Base-by-base conservation (phyloP, 2,888 invertebrate species). In the Drosophila dives region DNA sequence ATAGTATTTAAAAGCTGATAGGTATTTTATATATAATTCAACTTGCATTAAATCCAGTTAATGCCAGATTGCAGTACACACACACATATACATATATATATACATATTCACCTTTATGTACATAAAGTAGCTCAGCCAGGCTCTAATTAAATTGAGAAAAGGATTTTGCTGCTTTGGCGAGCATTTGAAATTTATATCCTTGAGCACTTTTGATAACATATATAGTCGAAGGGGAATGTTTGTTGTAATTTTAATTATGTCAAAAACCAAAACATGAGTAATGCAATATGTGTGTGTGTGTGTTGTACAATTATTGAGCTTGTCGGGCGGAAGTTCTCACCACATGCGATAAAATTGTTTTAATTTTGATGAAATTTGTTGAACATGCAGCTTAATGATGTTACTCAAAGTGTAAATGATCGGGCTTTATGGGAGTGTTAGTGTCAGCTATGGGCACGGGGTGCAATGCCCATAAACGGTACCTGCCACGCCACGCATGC, bases 281-380 rank as follows among this genome's bases (percentile, higher is more conserved):
- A 75, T 48, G 26, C 45, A 70, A 45, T 33, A 23, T 33, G 50
- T 1, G 29, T 50, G 26, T 64, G 74, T 68, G 62, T 55, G 42
- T 42, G 33, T 42, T 50, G n/a, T 53, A 88, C 89, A 83, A 83
- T 88, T 83, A 84, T 84, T 78, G 65, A 66, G 63, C 74, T 74
- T 84, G 89, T 88, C 72, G 63, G 71, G 81, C 80, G 50, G 59
- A 67, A 74, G 60, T 69, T 62, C 49, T 65, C 73, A 73, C 54
- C 60, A 54, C 56, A 58, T 67, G 29, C 48, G 42, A 54, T 26
- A 29, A 72, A 78, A 65, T 75, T 69, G 73, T 67, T 69, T 67
- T 75, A 67, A 74, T 74, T 75, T 75, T 72, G 69, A 72, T 68
- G 59, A 68, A 86, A 86, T 72, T 74, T 75, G 71, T 68, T 67